phyloP scores from a whole-genome alignment of 1,140 invertebrate species.

The Drosophila persimilis region DNA sequence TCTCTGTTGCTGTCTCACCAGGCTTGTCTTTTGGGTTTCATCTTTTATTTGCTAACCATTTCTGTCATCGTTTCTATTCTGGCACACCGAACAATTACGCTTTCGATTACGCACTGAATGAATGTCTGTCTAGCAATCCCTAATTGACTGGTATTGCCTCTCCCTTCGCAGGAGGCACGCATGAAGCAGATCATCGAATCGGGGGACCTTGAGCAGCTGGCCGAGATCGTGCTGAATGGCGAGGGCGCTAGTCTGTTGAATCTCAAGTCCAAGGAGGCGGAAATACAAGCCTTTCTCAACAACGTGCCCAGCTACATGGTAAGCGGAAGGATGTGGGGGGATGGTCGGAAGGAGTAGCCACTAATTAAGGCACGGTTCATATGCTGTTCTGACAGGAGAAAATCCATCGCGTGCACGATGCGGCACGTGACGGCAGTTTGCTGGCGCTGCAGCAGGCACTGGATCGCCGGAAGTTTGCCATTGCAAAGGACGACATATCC shows the following conservation, averaged over 20 bases:
- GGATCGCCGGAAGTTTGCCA: slow-evolving; percentile 95
- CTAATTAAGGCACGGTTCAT: slow-evolving; percentile 32
- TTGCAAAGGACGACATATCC: slow-evolving; percentile 91
- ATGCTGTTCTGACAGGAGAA: slow-evolving; percentile 87
- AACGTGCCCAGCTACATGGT: slow-evolving; percentile 96
- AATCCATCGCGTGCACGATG: slow-evolving; percentile 93
- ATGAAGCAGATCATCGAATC: slow-evolving; percentile 87
- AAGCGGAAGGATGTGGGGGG: slow-evolving; percentile 58
- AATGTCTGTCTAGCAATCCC: neutral
- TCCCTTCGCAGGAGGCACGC: slow-evolving; percentile 84
- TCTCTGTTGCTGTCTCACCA: slow-evolving; percentile 28
- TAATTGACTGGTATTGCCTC: slow-evolving; percentile 11
- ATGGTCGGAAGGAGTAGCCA: slow-evolving; percentile 21
- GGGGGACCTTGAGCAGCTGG: slow-evolving; percentile 94
- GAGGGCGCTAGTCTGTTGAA: slow-evolving; percentile 91
- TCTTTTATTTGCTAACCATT: slow-evolving; percentile 31
- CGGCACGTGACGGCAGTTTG: slow-evolving; percentile 93
- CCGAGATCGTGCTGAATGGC: slow-evolving; percentile 93
- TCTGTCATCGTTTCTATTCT: slow-evolving; percentile 1
- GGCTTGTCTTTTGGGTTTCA: slow-evolving; percentile 21
- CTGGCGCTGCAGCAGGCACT: slow-evolving; percentile 92
- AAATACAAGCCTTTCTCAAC: slow-evolving; percentile 94
- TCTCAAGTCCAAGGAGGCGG: slow-evolving; percentile 88
- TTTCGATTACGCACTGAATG: slow-evolving; percentile 24
- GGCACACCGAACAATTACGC: slow-evolving; percentile 28